phyloP scores from a whole-genome alignment of 2,113 vertebrate genomes.

The Thymallus thymallus region DNA sequence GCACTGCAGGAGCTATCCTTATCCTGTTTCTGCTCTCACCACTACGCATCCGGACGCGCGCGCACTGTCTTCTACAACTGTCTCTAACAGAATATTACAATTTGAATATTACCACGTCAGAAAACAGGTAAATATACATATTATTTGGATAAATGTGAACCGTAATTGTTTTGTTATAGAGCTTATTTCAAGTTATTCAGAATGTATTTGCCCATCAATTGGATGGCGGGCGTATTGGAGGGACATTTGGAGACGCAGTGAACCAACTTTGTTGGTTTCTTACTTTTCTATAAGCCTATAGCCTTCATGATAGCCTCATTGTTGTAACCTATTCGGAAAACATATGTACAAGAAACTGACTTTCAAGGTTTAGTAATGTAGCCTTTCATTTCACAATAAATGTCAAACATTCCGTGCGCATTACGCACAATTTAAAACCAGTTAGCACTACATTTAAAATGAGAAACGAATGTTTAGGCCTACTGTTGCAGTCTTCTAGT shows the following conservation, averaged over 20 bases:
- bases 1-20: constrained; percentile 35
- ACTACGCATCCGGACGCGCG: constrained; percentile 33
- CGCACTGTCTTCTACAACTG: constrained; percentile 16
- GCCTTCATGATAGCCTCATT: too few species aligned
- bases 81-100: neutral
- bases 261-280: neutral
- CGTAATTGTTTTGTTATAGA: neutral
- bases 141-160: neutral
- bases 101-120: constrained; percentile 12
- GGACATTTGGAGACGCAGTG: neutral
- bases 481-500: too few species aligned
- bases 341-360: neutral
- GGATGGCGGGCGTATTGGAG: neutral
- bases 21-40: constrained; percentile 1
- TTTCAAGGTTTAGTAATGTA: neutral
- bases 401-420: neutral
- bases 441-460: too few species aligned
- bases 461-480: too few species aligned
- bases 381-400: neutral
- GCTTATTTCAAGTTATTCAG: neutral
- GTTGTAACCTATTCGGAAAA: neutral
- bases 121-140: constrained; percentile 59
- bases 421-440: constrained; percentile 42
- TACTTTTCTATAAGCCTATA: neutral
- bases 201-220: neutral